phyloP scores from a whole-genome alignment of 2,113 vertebrate species.

The Loxodonta africana region DNA sequence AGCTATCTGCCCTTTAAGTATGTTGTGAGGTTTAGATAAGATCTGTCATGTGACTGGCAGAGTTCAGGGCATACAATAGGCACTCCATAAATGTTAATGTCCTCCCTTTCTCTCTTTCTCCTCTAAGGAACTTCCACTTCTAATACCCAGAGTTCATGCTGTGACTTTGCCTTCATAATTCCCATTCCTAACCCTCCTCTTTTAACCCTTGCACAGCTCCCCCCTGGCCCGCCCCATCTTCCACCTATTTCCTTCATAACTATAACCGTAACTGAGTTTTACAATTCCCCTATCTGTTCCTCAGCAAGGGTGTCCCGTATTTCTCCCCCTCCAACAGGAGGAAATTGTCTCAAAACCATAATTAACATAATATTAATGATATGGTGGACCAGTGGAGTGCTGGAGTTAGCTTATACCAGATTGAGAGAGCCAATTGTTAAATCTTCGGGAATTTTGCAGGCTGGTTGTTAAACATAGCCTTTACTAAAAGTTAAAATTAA shows the following conservation, averaged over 20 bases:
- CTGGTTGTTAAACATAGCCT: neutral
- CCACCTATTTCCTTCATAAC: neutral
- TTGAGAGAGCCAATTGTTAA: neutral
- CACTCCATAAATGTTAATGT: neutral
- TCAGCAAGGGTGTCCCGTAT: neutral
- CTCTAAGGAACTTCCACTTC: neutral
- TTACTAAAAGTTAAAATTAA: slow-evolving; percentile 27
- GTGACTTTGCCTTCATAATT: neutral
- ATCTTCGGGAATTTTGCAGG: neutral
- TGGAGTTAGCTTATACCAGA: neutral
- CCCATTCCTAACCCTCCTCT: neutral
- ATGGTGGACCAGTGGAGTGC: neutral
- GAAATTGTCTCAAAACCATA: neutral
- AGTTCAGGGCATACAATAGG: neutral
- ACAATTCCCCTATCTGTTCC: neutral
- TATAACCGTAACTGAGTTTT: neutral
- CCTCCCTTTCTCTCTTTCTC: neutral
- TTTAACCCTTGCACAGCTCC: neutral
- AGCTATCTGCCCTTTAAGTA: neutral
- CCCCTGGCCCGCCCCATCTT: neutral
- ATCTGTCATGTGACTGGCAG: neutral
- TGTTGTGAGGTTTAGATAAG: neutral
- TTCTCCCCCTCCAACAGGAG: neutral
- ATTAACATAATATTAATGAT: neutral
- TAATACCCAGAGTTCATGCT: neutral